Evolutionary conservation across 1,140 invertebrate species (phyloP).

Genomic region (Epicauta chinensis): DNA sequence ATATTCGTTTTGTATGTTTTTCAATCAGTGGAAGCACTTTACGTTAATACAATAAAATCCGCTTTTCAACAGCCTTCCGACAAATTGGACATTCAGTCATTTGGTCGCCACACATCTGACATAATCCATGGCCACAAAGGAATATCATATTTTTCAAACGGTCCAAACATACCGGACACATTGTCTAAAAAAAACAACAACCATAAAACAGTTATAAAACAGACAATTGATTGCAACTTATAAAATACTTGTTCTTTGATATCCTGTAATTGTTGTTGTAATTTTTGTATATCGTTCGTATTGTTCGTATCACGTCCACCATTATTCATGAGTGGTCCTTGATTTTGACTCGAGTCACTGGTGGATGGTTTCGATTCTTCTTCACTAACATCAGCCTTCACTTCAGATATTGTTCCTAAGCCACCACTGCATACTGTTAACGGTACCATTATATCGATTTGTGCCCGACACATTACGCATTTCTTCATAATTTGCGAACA

Average conservation of each 20-base stretch:
- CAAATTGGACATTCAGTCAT: conserved; percentile 97
- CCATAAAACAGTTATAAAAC: no score
- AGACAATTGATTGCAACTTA: no score
- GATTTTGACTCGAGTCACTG: conserved; percentile 14
- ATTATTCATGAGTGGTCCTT: conserved; percentile 71
- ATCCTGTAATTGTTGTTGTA: conserved; percentile 93
- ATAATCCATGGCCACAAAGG: conserved; percentile 94
- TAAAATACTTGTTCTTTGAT: conserved; percentile 90
- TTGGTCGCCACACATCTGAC: conserved; percentile 96
- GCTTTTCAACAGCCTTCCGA: conserved; percentile 89
- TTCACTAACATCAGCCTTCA: conserved; percentile 46
- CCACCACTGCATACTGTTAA: conserved; percentile 65
- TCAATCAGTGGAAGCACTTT: no score
- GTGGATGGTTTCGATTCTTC: conserved; percentile 40
- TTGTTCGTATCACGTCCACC: conserved; percentile 71
- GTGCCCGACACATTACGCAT: conserved; percentile 87
- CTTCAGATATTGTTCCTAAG: conserved; percentile 49
- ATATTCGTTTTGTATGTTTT: no score
- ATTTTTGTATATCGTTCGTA: conserved; percentile 82
- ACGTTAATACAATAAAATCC: conserved; percentile 80
- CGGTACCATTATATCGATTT: conserved; percentile 72
- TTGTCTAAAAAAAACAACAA: no score
- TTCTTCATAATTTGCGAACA: conserved; percentile 95
- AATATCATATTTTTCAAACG: conserved; percentile 98
- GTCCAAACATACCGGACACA: conserved; percentile 97